Percentiles rank a stretch among this genome's conserved stretches.
Evolutionary conservation across 2,888 invertebrate genomes (phyloP).

Genomic region (Physocephala rufipes): DNA sequence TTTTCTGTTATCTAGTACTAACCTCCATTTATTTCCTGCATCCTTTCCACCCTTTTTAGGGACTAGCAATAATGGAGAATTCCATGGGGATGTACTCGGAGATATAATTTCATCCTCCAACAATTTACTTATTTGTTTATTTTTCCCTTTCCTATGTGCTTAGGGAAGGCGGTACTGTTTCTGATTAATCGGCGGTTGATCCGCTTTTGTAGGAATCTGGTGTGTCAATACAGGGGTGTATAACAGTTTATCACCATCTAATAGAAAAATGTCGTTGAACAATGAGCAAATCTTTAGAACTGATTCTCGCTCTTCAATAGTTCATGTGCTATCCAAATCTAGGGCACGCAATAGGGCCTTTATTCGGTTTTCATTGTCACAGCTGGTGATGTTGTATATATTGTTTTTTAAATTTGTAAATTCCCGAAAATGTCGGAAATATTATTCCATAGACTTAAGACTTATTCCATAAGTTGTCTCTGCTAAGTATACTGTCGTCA

Average conservation of each 20-base stretch:
- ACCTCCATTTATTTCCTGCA: neutral
- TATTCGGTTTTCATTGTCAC: too few relatives aligned
- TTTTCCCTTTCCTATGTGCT: neutral
- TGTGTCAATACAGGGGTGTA: neutral
- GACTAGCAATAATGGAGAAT: too few relatives aligned
- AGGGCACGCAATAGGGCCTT: too few relatives aligned
- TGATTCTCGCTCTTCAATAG: neutral
- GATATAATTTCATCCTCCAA: too few relatives aligned
- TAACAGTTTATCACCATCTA: neutral
- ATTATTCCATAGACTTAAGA: too few relatives aligned
- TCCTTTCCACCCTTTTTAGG: neutral
- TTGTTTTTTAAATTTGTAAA: too few relatives aligned
- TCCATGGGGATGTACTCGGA: too few relatives aligned
- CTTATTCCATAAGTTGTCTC: too few relatives aligned
- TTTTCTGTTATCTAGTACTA: neutral
- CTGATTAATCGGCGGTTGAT: slow-evolving; percentile 8
- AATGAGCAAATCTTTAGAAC: neutral
- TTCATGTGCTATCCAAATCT: neutral
- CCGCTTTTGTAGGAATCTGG: neutral
- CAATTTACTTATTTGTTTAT: too few relatives aligned
- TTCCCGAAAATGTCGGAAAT: too few relatives aligned
- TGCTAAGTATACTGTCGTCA: too few relatives aligned
- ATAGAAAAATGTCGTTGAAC: neutral
- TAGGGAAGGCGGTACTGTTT: neutral
- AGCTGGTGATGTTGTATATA: too few relatives aligned